Percentiles rank a stretch among this genome's conserved stretches.
These are phyloP conservation scores for Halcyon badia DNA, from an alignment of 2,797 vertebrate genomes.

Conservation along the genomic window DNA sequence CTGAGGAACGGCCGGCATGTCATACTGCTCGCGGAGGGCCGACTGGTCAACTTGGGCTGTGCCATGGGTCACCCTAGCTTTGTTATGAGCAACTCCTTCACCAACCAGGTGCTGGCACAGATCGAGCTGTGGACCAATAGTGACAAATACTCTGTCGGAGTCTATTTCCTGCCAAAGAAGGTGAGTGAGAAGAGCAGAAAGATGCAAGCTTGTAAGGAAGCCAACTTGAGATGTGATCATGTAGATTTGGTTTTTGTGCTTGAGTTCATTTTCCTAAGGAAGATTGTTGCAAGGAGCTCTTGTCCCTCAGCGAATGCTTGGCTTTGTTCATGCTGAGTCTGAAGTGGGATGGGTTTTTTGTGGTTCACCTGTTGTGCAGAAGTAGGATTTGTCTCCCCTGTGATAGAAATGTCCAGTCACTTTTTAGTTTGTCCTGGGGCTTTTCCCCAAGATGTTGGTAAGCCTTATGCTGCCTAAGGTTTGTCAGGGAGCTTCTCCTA, in stretches of 20 bases:
- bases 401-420: rapidly evolving
- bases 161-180: conserved; percentile 98
- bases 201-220: not conserved
- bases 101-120: conserved; percentile 98
- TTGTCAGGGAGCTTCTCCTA: not conserved
- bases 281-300: not conserved
- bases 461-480: not conserved
- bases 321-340: not conserved
- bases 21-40: conserved; percentile 94
- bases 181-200: conserved; percentile 74
- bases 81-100: conserved; percentile 99
- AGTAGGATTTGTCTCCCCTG: not conserved
- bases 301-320: not conserved
- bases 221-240: rapidly evolving
- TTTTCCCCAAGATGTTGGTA: not conserved
- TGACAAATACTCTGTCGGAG: conserved; percentile 90
- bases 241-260: not conserved
- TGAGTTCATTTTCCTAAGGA: not conserved
- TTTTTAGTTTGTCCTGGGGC: not conserved
- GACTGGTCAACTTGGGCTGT: conserved; percentile 96
- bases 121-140: conserved; percentile 96
- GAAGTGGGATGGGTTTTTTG: not conserved
- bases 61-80: conserved; percentile 98
- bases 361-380: not conserved
- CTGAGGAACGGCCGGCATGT: conserved; percentile 90